Percentiles rank a stretch among this genome's conserved stretches.
phyloP scores from a whole-genome alignment of 2,797 vertebrate genomes.

The Remorina albescens region DNA sequence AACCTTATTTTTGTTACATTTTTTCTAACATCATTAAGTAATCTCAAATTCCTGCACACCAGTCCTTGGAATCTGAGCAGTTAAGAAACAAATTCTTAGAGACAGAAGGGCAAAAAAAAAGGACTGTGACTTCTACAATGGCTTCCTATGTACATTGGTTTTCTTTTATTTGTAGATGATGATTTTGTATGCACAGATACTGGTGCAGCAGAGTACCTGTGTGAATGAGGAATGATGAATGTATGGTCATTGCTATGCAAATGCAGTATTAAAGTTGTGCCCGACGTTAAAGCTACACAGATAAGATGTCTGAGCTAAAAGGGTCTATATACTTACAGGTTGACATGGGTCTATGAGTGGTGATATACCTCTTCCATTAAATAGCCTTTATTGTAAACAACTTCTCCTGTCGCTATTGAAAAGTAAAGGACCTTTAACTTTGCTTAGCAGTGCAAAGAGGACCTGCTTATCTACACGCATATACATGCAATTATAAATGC shows the following conservation, averaged over 20 bases:
- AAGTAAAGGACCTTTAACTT: conserved; percentile 20
- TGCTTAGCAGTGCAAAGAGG: conserved; percentile 21
- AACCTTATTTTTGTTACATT: not conserved
- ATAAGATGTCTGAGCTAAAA: conserved; percentile 48
- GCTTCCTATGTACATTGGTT: conserved; percentile 15
- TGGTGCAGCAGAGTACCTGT: conserved; percentile 26
- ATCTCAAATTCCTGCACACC: conserved; percentile 33
- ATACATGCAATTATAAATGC: conserved; percentile 25
- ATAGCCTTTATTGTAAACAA: conserved; percentile 19
- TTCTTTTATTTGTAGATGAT: conserved; percentile 27
- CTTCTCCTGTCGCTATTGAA: conserved; percentile 19
- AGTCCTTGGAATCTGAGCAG: conserved; percentile 43
- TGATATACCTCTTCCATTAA: conserved; percentile 47
- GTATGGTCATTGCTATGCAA: conserved; percentile 38
- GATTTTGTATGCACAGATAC: conserved; percentile 23
- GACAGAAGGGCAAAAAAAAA: not conserved
- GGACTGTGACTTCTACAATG: conserved; percentile 17
- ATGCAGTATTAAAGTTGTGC: conserved; percentile 43
- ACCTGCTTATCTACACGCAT: conserved; percentile 37
- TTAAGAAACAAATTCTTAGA: conserved; percentile 25
- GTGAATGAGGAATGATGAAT: conserved; percentile 52
- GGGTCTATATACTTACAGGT: conserved; percentile 30
- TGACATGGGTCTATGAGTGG: conserved; percentile 33
- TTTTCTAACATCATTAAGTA: not conserved
- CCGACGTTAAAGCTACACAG: conserved; percentile 31